Base-by-base conservation (phyloP, 2,797 vertebrate species). In the Fistularia commersonii region DNA sequence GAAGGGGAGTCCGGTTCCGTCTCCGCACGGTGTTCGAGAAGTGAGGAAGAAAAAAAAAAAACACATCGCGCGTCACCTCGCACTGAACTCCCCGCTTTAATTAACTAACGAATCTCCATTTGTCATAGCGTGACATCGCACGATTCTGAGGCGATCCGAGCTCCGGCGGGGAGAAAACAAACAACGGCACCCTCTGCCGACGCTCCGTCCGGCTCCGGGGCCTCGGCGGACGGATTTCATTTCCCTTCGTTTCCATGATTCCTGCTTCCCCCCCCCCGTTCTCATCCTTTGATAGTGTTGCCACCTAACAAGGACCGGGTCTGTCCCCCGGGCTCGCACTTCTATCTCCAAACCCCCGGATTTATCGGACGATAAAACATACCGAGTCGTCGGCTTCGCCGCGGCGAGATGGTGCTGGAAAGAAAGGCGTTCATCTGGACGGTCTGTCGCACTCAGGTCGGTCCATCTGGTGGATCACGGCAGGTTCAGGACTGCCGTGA, bases 101-200 rank as follows among this genome's bases (percentile, higher is more conserved):
- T 93, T 91, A 92, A 81, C 88, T 89, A 88, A 93, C 90, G 82
- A 76, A 77, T 87, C 87, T 88, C 88, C 86, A 93, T 93, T 91
- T 92, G 90, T 91, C 87, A 92, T 90, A 82, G 77, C 81, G 77
- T 91, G 89, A 91, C 88, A 91, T 87, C 79, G 88, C 88, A 89
- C 90, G 86, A 89, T 92, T 93, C 91, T 89, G 90, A 91, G 77
- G 86, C 89, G 90, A 92, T 87, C 76, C 77, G 89, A 91, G 76
- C 84, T 82, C 23, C 2, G 83, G 86, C 91, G 89, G 83, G 83
- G 72, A 74, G 79, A 82, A 77, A 89, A n/a, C n/a, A n/a, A 89
- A 88, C 92, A 90, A 93, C 90, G 93, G 93, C 93, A 89, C 93
- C 93, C 94, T 93, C 95, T 96, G 88, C 93, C 93, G 93, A 92